Conservation (phyloP, 2,888 invertebrate species). For the Drosophila rubida region DNA sequence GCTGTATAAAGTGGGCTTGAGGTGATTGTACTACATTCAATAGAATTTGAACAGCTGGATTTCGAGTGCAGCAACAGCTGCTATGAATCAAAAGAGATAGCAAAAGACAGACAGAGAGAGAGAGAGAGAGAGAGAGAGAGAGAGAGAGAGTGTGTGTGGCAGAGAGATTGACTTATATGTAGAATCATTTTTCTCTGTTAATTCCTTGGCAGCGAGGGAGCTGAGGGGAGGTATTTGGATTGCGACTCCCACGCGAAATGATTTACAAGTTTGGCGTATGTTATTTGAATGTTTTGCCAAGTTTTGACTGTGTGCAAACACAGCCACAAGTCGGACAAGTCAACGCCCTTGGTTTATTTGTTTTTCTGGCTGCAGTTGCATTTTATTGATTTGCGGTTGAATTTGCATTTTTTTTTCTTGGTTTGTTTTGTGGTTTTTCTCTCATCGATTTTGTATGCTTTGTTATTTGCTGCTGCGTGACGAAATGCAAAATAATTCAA, state of each 20-base stretch:
- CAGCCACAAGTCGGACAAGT: slow-evolving; percentile 13
- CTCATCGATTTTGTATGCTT: not conserved
- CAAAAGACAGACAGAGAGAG: not conserved
- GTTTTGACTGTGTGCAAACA: slow-evolving; percentile 13
- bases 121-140: not conserved
- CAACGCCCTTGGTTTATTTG: slow-evolving; percentile 47
- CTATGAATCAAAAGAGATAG: not conserved
- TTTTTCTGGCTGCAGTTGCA: slow-evolving; percentile 30
- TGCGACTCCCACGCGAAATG: slow-evolving; percentile 13
- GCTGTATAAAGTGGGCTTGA: not conserved
- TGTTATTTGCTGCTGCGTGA: slow-evolving; percentile 36
- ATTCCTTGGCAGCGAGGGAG: slow-evolving; percentile 19
- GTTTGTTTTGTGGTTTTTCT: slow-evolving; percentile 5
- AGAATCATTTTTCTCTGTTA: not conserved
- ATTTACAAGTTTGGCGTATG: slow-evolving; percentile 10
- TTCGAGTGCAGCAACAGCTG: slow-evolving; percentile 13
- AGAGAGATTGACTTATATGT: not conserved
- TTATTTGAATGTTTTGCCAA: slow-evolving; percentile 18
- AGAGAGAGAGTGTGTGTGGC: not conserved
- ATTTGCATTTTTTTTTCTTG: slow-evolving; percentile 40
- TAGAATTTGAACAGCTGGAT: slow-evolving; percentile 16
- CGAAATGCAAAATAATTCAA: slow-evolving; percentile 43
- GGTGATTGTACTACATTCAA: slow-evolving; percentile 3
- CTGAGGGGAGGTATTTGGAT: not conserved
- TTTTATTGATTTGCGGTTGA: slow-evolving; percentile 30